These are phyloP conservation scores for Coluber constrictor DNA, from an alignment of 2,797 vertebrate species.

Conservation along the genomic window DNA sequence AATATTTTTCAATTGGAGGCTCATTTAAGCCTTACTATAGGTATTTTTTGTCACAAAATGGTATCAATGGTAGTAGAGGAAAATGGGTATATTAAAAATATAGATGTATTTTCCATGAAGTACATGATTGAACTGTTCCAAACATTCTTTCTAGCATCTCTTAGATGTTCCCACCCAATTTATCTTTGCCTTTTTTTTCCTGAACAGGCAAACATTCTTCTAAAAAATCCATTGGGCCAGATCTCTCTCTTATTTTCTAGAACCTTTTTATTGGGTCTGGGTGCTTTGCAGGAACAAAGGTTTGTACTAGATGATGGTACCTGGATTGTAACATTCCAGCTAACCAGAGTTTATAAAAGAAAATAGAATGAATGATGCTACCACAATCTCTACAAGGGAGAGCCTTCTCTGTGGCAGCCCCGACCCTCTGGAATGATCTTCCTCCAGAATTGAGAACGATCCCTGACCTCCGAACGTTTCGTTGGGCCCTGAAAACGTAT, in stretches of 20 bases:
- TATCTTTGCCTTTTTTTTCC: neutral
- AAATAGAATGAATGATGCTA: neutral
- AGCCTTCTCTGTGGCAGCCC: too few relatives aligned
- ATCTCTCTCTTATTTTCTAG: neutral
- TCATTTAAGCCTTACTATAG: neutral
- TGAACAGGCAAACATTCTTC: neutral
- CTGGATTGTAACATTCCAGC: neutral
- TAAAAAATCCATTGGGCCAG: neutral
- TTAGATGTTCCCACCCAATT: neutral
- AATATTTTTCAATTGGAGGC: neutral
- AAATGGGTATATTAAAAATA: neutral
- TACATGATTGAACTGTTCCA: neutral
- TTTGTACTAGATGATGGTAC: neutral
- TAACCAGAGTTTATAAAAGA: neutral
- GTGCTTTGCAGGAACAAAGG: neutral
- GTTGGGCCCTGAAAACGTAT: too few relatives aligned
- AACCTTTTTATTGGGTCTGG: neutral
- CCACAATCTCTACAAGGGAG: neutral
- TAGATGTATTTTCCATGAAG: neutral
- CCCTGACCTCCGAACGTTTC: too few relatives aligned
- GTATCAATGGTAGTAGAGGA: neutral
- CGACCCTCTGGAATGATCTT: too few relatives aligned
- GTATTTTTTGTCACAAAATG: neutral
- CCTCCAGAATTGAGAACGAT: too few relatives aligned
- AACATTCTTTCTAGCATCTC: neutral